Percentiles rank a stretch among this genome's conserved stretches.
These are phyloP conservation scores for Conomelus anceps DNA, from an alignment of 2,888 invertebrate species.

Conservation along the genomic window DNA sequence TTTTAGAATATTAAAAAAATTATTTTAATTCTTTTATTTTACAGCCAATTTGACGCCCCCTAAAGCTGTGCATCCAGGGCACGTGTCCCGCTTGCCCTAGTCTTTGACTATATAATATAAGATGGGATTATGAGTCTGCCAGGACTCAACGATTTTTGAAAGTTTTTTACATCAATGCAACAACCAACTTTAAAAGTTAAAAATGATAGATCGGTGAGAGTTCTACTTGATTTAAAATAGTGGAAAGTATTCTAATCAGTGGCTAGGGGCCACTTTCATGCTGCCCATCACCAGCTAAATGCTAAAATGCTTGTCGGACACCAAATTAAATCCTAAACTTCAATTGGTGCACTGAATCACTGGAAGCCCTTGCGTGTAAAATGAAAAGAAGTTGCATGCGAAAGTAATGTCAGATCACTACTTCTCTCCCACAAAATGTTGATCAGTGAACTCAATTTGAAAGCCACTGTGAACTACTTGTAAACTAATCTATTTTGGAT, in stretches of 20 bases:
- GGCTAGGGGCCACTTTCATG: neutral
- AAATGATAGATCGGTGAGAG: too few relatives aligned
- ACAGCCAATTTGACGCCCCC: too few relatives aligned
- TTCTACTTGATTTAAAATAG: neutral
- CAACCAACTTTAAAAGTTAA: too few relatives aligned
- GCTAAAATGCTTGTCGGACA: neutral
- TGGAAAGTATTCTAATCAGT: neutral
- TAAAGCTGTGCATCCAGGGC: too few relatives aligned
- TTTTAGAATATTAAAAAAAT: too few relatives aligned
- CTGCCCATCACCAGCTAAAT: neutral
- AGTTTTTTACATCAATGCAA: too few relatives aligned
- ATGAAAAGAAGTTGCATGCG: neutral
- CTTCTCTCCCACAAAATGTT: neutral
- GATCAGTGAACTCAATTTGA: neutral
- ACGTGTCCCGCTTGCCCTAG: too few relatives aligned
- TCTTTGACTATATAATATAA: too few relatives aligned
- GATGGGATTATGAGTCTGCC: too few relatives aligned
- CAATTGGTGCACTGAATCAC: neutral
- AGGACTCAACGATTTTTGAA: too few relatives aligned
- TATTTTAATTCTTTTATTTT: too few relatives aligned
- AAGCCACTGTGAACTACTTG: neutral
- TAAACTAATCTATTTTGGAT: neutral
- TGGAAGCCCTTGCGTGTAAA: neutral
- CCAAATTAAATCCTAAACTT: neutral
- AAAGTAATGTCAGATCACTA: neutral